These are phyloP conservation scores for Deilephila porcellus DNA, from an alignment of 2,888 invertebrate genomes.

Conservation along the genomic window DNA sequence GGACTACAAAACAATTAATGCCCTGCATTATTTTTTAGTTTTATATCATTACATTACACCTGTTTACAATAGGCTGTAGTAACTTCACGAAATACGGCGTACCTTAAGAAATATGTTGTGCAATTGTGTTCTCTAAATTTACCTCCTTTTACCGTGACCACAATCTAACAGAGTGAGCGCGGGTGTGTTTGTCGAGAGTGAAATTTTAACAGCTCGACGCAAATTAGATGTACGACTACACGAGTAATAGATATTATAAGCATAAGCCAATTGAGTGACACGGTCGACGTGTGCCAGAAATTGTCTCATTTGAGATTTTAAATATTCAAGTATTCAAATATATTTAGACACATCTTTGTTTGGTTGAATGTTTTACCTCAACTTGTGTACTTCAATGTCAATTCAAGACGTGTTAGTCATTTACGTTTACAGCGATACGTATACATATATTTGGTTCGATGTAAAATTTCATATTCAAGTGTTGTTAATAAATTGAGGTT, in stretches of 20 bases:
- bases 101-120: constrained; percentile 28
- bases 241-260: constrained; percentile 3
- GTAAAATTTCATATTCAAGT: not conserved
- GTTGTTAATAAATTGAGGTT: not conserved
- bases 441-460: not conserved
- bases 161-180: constrained; percentile 48
- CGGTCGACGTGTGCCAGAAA: not conserved
- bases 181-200: constrained; percentile 64
- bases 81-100: constrained; percentile 14
- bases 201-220: constrained; percentile 63
- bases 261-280: not conserved
- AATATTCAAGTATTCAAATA: not conserved
- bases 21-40: not conserved
- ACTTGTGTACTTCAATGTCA: not conserved
- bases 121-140: constrained; percentile 35
- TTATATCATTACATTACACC: not conserved
- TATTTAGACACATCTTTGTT: constrained; percentile 4
- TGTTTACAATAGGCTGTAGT: constrained; percentile 12
- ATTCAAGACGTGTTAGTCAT: constrained; percentile 7
- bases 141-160: constrained; percentile 42
- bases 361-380: constrained; percentile 11
- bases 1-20: not conserved
- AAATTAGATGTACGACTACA: constrained; percentile 53
- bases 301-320: not conserved
- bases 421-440: not conserved